phyloP scores from a whole-genome alignment of 2,888 invertebrate genomes.

The Lysandra coridon region DNA sequence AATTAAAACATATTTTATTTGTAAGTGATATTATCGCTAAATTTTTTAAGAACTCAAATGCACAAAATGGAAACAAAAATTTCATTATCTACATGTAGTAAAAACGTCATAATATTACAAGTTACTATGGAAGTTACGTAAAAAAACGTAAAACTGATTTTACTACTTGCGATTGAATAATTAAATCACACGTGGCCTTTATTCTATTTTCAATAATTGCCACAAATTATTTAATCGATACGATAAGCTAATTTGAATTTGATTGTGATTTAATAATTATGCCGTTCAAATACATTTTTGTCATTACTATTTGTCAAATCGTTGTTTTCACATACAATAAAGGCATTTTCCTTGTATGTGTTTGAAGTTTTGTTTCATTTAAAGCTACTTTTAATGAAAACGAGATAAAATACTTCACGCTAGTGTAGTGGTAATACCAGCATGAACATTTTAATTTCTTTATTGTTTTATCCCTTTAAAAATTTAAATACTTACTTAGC shows the following conservation, averaged over 20 bases:
- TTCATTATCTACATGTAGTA: too few species aligned
- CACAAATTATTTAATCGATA: background rate
- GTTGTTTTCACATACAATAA: background rate
- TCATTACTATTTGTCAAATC: background rate
- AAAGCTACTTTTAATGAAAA: background rate
- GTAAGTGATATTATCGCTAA: too few species aligned
- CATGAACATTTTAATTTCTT: too few species aligned
- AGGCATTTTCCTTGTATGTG: background rate
- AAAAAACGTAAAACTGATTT: background rate
- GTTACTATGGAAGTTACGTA: background rate
- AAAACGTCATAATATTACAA: too few species aligned
- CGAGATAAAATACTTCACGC: too few species aligned
- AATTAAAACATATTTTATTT: background rate
- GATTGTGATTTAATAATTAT: background rate
- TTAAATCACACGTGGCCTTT: slow-evolving; percentile 5
- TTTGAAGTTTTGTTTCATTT: background rate
- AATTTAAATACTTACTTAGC: too few species aligned
- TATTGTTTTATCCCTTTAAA: too few species aligned
- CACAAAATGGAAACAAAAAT: too few species aligned
- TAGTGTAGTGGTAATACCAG: too few species aligned
- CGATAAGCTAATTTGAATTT: slow-evolving; percentile 25
- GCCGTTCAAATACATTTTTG: background rate
- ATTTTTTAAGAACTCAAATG: too few species aligned
- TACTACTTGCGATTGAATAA: background rate
- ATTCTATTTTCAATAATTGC: slow-evolving; percentile 12